phyloP scores from a whole-genome alignment of 1,140 invertebrate genomes.

The Dinoponera quadriceps region DNA sequence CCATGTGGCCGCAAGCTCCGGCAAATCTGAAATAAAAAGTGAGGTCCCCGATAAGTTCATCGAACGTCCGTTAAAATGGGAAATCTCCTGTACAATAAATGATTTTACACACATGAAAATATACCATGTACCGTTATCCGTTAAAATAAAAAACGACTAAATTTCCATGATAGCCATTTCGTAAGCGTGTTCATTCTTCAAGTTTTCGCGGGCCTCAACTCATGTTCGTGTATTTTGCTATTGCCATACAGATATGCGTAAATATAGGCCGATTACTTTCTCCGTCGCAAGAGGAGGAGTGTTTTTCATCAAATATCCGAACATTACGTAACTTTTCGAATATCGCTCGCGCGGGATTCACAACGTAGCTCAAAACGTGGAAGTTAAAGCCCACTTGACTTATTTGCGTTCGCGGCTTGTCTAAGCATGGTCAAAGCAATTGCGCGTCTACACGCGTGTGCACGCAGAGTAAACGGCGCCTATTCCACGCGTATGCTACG shows the following conservation, averaged over 20 bases:
- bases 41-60: too few species aligned
- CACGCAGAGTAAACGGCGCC: constrained; percentile 50
- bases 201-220: not conserved
- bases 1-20: too few species aligned
- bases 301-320: not conserved
- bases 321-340: not conserved
- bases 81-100: too few species aligned
- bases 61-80: too few species aligned
- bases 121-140: too few species aligned
- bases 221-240: not conserved
- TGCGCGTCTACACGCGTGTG: constrained; percentile 20
- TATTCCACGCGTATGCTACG: constrained; percentile 32
- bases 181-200: not conserved
- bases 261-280: not conserved
- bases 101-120: too few species aligned
- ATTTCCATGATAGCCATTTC: not conserved
- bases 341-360: not conserved
- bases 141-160: too few species aligned
- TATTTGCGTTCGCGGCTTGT: constrained; percentile 27
- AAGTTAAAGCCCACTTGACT: constrained; percentile 8
- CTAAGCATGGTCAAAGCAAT: constrained; percentile 45
- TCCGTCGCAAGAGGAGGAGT: not conserved
- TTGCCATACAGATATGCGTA: not conserved
- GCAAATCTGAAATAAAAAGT: too few species aligned
- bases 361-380: not conserved